A percentile compares a stretch with the other conserved stretches of the same genome.
phyloP scores from a whole-genome alignment of 2,888 invertebrate genomes.

The Phrixothrix hirtus region DNA sequence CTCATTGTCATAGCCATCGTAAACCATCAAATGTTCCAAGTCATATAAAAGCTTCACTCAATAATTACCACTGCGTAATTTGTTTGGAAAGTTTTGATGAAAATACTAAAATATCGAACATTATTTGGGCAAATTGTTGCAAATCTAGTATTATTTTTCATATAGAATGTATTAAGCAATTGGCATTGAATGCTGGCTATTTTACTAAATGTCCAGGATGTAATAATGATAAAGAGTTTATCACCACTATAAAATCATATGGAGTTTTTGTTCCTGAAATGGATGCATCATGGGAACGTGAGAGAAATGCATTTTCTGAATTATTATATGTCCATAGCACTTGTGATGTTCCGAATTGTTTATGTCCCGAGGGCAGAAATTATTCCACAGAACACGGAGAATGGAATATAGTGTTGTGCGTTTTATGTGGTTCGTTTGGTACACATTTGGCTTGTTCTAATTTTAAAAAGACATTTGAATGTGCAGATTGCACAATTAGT shows the following conservation, averaged over 20 bases:
- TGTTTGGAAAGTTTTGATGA: conserved; percentile 18
- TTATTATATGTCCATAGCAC: conserved; percentile 13
- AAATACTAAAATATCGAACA: not conserved
- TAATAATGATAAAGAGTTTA: conserved; percentile 15
- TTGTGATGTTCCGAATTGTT: conserved; percentile 12
- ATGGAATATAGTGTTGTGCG: conserved; percentile 22
- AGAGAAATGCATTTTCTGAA: conserved; percentile 18
- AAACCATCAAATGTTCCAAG: conserved; percentile 15
- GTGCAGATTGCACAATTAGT: conserved; percentile 6
- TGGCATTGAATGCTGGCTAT: conserved; percentile 23
- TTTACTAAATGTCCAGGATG: conserved; percentile 28
- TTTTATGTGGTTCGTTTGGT: conserved; percentile 20
- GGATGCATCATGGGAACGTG: conserved; percentile 26
- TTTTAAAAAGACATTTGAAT: conserved; percentile 8
- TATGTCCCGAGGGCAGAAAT: conserved; percentile 20
- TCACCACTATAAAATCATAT: conserved; percentile 6
- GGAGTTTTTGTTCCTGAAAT: conserved; percentile 26
- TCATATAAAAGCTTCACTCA: conserved; percentile 5
- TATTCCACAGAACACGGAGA: conserved; percentile 1
- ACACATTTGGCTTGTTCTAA: conserved; percentile 14
- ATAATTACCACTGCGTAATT: conserved; percentile 14
- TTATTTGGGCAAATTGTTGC: conserved; percentile 22
- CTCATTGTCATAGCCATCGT: conserved; percentile 12
- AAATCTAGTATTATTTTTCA: conserved; percentile 17
- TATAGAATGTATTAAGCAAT: conserved; percentile 13